phyloP scores from a whole-genome alignment of 2,113 vertebrate species.

The Rhinichthys klamathensis region DNA sequence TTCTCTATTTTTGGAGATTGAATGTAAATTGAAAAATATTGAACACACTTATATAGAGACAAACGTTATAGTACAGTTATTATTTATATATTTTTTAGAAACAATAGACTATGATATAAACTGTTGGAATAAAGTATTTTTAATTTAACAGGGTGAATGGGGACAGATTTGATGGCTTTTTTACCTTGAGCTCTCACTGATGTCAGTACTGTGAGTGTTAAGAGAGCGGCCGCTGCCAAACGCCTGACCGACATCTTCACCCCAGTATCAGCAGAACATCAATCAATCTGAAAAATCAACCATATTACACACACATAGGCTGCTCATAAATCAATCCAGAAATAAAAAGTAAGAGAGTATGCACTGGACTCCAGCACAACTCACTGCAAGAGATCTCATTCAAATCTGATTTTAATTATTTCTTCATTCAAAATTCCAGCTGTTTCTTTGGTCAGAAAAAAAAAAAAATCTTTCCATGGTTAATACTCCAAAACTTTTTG shows the following conservation, averaged over 20 bases:
- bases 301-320: conserved; percentile 17
- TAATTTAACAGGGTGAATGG: neutral
- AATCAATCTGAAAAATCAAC: conserved; percentile 78
- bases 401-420: neutral
- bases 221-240: conserved; percentile 77
- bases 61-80: neutral
- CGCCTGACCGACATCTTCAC: conserved; percentile 85
- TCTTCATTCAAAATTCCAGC: conserved; percentile 1
- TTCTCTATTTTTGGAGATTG: neutral
- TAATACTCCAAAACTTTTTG: neutral
- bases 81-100: neutral
- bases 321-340: neutral
- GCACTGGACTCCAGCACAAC: neutral
- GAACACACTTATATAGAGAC: neutral
- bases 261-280: conserved; percentile 83
- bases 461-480: neutral
- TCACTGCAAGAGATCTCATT: conserved; percentile 7
- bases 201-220: conserved; percentile 81
- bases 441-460: neutral
- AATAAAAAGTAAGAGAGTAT: too few species aligned
- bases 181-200: conserved; percentile 91
- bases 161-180: neutral
- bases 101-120: neutral
- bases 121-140: neutral
- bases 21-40: neutral